Evolutionary conservation across 2,888 invertebrate genomes (phyloP), one percentile per base, ranked within the genome.

Genomic region (Erebia aethiops): DNA sequence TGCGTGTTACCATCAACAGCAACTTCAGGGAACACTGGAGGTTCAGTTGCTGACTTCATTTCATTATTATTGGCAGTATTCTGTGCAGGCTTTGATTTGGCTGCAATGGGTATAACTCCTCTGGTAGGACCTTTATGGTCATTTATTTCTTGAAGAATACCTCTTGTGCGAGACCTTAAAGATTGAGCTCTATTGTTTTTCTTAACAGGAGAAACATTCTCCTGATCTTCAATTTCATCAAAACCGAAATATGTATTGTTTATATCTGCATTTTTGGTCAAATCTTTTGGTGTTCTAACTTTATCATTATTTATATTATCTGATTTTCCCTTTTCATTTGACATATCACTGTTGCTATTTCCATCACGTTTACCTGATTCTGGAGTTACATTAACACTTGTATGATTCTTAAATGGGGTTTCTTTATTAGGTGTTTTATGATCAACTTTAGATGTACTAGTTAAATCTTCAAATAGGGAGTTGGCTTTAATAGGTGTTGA

Each of bases 171-270:
- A 26, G 84, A 72, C 71, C 87, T 83, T 35, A 90, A 76, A 16
- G 80, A 79, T 72, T 81, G 78, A 1, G 79, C 76, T 77, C 75
- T 84, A 52, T 81, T 82, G 10, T 79, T 78, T 52, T 76, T 73
- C 78, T 90, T 91, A 11, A 80, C 71, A 8, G 92, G 92, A 14
- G 88, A 88, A 14, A 89, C 72, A 84, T 94, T 93, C 71, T 93
- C 92, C 75, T 84, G 85, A 74, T 90, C 87, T 62, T 87, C 88
- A 75, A 81, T 89, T 13, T 93, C 91, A 83, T 94, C 91, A 84
- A 94, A 94, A 1, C 94, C 94, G 80, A 93, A 94, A 74, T 84
- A 92, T 73, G 89, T 85, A 52, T 86, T 77, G 56, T 84, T 77
- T 21, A 81, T 75, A 57, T 67, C 41, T 2, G 61, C 11, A 46